Evolutionary conservation across 1,140 invertebrate genomes (phyloP).

Genomic region (Pachyrhynchus sulphureomaculatus): DNA sequence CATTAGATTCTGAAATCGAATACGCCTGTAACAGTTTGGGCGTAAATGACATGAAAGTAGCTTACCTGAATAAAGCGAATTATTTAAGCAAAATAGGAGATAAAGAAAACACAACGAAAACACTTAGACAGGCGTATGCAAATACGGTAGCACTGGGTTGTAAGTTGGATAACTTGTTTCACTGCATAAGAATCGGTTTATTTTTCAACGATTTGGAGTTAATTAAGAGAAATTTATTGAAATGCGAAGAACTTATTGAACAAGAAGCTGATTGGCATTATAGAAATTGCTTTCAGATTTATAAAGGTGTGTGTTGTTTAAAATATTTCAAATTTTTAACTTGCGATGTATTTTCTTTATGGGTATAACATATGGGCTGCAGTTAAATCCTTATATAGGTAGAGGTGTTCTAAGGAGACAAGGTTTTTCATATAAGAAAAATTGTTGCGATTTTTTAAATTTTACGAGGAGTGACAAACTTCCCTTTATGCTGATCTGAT

Average conservation of each 20-base stretch:
- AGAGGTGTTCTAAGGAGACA: too few relatives aligned
- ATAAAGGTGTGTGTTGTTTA: slow-evolving; percentile 67
- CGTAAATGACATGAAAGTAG: slow-evolving; percentile 84
- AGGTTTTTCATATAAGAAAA: too few relatives aligned
- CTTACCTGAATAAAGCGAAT: slow-evolving; percentile 84
- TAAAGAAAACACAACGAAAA: slow-evolving; percentile 68
- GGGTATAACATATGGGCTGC: too few relatives aligned
- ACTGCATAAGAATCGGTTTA: slow-evolving; percentile 83
- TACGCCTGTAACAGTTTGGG: slow-evolving; percentile 90
- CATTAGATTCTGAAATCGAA: slow-evolving; percentile 82
- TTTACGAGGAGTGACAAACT: too few relatives aligned
- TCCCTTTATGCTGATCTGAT: too few relatives aligned
- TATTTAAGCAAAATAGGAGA: slow-evolving; percentile 96
- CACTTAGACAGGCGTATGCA: slow-evolving; percentile 83
- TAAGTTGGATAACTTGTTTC: slow-evolving; percentile 85
- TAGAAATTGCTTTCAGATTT: slow-evolving; percentile 91
- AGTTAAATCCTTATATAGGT: too few relatives aligned
- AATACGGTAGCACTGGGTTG: slow-evolving; percentile 88
- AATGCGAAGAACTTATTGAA: slow-evolving; percentile 67
- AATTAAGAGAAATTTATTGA: slow-evolving; percentile 27
- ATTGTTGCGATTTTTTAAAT: too few relatives aligned
- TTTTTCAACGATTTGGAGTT: slow-evolving; percentile 85
- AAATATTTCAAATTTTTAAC: neutral
- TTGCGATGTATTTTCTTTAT: too few relatives aligned
- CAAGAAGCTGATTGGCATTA: slow-evolving; percentile 98